A percentile compares a stretch with the other conserved stretches of the same genome.
phyloP scores from a whole-genome alignment of 2,113 vertebrate species.

The Benitochromis conjunctus region DNA sequence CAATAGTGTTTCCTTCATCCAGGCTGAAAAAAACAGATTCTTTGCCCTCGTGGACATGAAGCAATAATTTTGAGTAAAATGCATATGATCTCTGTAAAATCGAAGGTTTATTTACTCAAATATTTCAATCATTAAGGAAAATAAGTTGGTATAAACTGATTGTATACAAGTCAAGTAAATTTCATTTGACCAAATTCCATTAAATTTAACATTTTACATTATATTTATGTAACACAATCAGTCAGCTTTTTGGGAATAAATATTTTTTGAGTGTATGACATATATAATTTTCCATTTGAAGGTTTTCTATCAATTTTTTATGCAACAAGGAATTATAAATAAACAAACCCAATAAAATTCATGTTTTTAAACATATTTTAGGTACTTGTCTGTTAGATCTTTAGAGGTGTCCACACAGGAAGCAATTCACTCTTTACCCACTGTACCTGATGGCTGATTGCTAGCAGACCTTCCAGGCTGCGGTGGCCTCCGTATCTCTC shows the following conservation, averaged over 20 bases:
- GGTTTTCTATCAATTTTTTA: background rate
- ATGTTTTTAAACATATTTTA: background rate
- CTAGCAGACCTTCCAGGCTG: background rate
- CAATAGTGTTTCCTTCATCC: background rate
- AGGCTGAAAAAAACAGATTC: accelerated
- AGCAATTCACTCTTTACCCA: too few species aligned
- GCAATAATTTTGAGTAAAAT: background rate
- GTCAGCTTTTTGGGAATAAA: background rate
- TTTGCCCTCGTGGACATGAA: background rate
- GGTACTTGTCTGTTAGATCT: background rate
- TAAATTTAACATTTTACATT: accelerated
- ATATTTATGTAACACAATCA: background rate
- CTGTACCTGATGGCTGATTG: background rate
- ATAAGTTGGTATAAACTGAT: background rate
- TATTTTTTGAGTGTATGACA: background rate
- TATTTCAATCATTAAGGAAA: background rate
- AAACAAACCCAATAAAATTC: accelerated
- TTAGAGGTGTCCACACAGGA: too few species aligned
- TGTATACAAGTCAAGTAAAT: background rate
- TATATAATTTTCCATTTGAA: background rate
- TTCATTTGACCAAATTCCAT: accelerated
- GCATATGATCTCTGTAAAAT: background rate
- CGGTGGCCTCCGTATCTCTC: background rate
- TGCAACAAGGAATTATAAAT: background rate
- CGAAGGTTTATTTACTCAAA: too few species aligned